Base-by-base conservation (phyloP, 2,888 invertebrate species). In the Drosophila anceps region DNA sequence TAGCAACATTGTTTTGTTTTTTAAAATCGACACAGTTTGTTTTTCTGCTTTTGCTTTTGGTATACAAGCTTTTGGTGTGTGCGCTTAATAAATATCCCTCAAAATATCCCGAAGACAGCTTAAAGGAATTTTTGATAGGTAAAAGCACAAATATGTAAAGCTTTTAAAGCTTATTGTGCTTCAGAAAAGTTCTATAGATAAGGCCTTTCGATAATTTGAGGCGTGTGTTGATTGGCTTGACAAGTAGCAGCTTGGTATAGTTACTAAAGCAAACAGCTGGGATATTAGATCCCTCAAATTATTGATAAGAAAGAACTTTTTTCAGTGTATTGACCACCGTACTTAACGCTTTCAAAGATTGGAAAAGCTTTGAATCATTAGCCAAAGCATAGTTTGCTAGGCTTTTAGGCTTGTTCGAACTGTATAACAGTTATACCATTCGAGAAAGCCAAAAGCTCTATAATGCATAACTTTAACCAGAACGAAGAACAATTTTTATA, bases 41-140 rank as follows among this genome's bases (percentile, higher is more conserved):
- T 24, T 24, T 5, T 10, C 18, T 43, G n/a, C n/a, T 18, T 31
- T 12, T 18, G 2, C 10, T 4, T 9, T n/a, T n/a, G n/a, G 5
- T 12, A 10, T 3, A 29, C 29, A 63, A 69, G 75, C 75, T 62
- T 57, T 53, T 39, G 50, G 61, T 48, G 13, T 8, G 18, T 50
- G 31, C 2, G 27, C 18, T 12, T 1, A 31, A 31, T 50, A n/a
- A 18, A 50, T 31, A 18, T 50, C 7, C 18, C 12, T 81, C 76
- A 85, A 62, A 66, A 65, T 73, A 79, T 83, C 81, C 79, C 83
- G 79, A 85, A 77, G 79, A 84, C 72, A 55, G 75, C 53, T 62
- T 43, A 54, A 74, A 67, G 66, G 53, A 46, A 7, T 46, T 46
- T 9, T 8, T 3, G 8, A 46, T 24, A 4, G 4, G 8, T 13